These are phyloP conservation scores for Dugesia japonica DNA, from an alignment of 2,888 invertebrate species.

Conservation along the genomic window DNA sequence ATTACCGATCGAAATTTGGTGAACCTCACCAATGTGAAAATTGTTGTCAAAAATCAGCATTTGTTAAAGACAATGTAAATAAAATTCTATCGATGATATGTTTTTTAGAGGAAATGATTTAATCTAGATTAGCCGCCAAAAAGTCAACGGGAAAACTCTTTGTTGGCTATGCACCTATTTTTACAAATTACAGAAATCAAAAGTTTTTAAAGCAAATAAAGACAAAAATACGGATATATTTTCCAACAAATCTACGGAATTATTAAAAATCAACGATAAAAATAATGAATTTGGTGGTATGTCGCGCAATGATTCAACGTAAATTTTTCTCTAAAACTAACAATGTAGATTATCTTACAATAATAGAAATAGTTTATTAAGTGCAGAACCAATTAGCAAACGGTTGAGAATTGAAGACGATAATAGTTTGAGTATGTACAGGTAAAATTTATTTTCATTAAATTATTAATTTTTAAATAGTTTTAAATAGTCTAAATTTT, in stretches of 20 bases:
- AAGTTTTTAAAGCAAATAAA: not conserved
- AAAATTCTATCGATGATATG: too few relatives aligned
- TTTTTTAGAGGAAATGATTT: too few relatives aligned
- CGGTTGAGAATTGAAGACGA: not conserved
- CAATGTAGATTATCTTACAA: too few relatives aligned
- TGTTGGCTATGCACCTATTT: constrained; percentile 35
- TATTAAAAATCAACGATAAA: not conserved
- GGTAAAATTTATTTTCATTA: too few relatives aligned
- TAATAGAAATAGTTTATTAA: not conserved
- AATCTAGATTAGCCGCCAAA: constrained; percentile 27
- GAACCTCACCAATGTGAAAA: constrained; percentile 31
- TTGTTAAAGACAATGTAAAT: constrained; percentile 33
- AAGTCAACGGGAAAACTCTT: constrained; percentile 28
- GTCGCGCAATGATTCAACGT: constrained; percentile 7
- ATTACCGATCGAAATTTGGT: constrained; percentile 33
- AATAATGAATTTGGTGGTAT: not conserved
- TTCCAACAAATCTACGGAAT: not conserved
- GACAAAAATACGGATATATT: not conserved
- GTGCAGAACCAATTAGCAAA: not conserved
- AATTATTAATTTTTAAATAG: too few relatives aligned
- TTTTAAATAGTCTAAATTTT: too few relatives aligned
- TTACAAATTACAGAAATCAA: constrained; percentile 27
- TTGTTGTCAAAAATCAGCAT: constrained; percentile 33
- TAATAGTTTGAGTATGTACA: constrained; percentile 5
- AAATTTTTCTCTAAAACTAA: not conserved